A percentile compares a stretch with the other conserved stretches of the same genome.
phyloP scores from a whole-genome alignment of 1,140 invertebrate genomes.

The Wasmannia auropunctata region DNA sequence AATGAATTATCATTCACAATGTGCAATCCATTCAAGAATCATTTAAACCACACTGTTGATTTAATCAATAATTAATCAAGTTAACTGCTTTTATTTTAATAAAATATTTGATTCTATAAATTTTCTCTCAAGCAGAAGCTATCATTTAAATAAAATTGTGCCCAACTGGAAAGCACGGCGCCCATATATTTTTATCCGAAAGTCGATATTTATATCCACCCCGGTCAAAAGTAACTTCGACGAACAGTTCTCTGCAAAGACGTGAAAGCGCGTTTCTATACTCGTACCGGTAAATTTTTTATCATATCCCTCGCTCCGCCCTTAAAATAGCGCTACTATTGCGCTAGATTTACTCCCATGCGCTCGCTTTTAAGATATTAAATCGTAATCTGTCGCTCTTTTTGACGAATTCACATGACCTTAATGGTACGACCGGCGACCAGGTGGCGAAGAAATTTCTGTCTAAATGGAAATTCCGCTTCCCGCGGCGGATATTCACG shows the following conservation, averaged over 20 bases:
- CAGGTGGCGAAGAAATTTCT: slow-evolving; percentile 25
- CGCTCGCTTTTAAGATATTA: slow-evolving; percentile 49
- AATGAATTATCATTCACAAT: background rate
- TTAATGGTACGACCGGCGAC: background rate
- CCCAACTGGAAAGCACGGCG: background rate
- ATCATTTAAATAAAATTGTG: slow-evolving; percentile 19
- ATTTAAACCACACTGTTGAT: background rate
- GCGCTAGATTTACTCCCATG: slow-evolving; percentile 30
- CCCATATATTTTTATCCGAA: slow-evolving; percentile 9
- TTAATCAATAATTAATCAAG: background rate
- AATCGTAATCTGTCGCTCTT: slow-evolving; percentile 37
- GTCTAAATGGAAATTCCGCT: slow-evolving; percentile 31
- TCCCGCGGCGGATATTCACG: slow-evolving; percentile 16
- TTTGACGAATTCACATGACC: background rate
- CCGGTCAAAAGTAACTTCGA: slow-evolving; percentile 1
- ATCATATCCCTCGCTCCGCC: background rate
- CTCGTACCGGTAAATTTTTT: slow-evolving; percentile 31
- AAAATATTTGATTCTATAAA: background rate
- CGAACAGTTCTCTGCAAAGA: slow-evolving; percentile 26
- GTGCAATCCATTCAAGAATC: background rate
- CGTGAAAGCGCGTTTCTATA: slow-evolving; percentile 28
- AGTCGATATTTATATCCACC: slow-evolving; percentile 42
- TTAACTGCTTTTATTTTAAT: background rate
- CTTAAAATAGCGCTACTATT: slow-evolving; percentile 23
- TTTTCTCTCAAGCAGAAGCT: background rate